A percentile compares a stretch with the other conserved stretches of the same genome.
Conservation (phyloP, 2,888 invertebrate genomes). For the Drosophila quinaria region DNA sequence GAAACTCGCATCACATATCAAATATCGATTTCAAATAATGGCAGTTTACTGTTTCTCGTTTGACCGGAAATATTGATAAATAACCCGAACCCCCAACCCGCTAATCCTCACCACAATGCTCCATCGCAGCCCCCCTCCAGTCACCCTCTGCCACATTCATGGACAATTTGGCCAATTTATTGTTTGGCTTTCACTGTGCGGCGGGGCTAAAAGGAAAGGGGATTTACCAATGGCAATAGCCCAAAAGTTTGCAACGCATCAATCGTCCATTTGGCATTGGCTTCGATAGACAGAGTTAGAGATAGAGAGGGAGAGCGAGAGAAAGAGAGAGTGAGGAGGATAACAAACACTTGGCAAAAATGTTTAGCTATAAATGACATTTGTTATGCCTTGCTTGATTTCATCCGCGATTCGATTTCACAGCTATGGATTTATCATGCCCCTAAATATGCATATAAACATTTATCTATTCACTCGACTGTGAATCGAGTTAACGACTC, state of each 20-base stretch:
- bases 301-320: background rate
- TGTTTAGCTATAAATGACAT: conserved; percentile 75
- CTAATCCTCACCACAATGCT: background rate
- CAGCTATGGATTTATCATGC: conserved; percentile 67
- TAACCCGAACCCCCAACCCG: conserved; percentile 51
- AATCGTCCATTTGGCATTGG: conserved; percentile 71
- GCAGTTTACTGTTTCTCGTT: conserved; percentile 64
- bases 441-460: conserved; percentile 36
- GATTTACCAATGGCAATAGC: conserved; percentile 51
- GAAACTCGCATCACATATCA: conserved; percentile 22
- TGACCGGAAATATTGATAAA: conserved; percentile 82
- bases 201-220: background rate
- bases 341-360: conserved; percentile 40
- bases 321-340: background rate
- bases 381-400: conserved; percentile 78
- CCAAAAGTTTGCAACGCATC: conserved; percentile 73
- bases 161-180: conserved; percentile 74
- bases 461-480: conserved; percentile 57
- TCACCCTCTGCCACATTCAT: conserved; percentile 46
- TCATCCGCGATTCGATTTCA: conserved; percentile 69
- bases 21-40: conserved; percentile 64
- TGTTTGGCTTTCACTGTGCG: conserved; percentile 57
- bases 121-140: conserved; percentile 17
- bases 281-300: background rate
- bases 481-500: conserved; percentile 45